Base-by-base conservation (phyloP, 2,888 invertebrate species). In the Meloe dianella region DNA sequence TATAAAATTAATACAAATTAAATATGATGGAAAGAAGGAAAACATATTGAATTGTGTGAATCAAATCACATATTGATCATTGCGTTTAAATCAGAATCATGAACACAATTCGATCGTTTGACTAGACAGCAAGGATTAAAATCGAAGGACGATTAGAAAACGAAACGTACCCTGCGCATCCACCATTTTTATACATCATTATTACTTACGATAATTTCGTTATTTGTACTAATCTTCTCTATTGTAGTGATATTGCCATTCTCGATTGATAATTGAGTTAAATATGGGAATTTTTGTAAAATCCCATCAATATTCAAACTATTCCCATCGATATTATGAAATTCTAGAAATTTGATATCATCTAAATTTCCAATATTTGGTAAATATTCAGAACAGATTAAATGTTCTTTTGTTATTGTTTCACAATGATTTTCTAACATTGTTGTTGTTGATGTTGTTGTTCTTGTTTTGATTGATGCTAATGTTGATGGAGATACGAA, bases 271-370 rank as follows among this genome's bases (percentile, higher is more conserved):
- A 78, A 57, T 29, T 71, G 69, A 47, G 59, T 60, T 10, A 75
- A 66, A 29, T 74, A 67, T 0, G 75, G 75, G 65, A 75, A 78
- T 35, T 67, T 70, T 14, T 63, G 22, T 0, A 73, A 32, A 8
- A 76, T 58, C 38, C 51, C 64, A 59, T 72, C 67, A 6, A 78
- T 65, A 59, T 76, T 70, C 0, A 76, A 27, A 20, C 60, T 63
- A 14, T 68, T 61, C 32, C 61, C 62, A 24, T 70, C 64, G 17
- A 73, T 70, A 24, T 71, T 61, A 0, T 47, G 35, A 9, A 73
- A 47, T 89, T 90, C 20, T 89, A 89, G 12, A 75, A 76, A 38
- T 87, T 83, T 61, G 10, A 67, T 22, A n/a, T 61, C 47, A 5
- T 14, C 12, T 2, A 14, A 24, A 35, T 61, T 17, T 4, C 12